Evolutionary conservation across 2,113 vertebrate species (phyloP), one percentile per base, ranked within the genome.

Genomic region (Clarias batrachus): DNA sequence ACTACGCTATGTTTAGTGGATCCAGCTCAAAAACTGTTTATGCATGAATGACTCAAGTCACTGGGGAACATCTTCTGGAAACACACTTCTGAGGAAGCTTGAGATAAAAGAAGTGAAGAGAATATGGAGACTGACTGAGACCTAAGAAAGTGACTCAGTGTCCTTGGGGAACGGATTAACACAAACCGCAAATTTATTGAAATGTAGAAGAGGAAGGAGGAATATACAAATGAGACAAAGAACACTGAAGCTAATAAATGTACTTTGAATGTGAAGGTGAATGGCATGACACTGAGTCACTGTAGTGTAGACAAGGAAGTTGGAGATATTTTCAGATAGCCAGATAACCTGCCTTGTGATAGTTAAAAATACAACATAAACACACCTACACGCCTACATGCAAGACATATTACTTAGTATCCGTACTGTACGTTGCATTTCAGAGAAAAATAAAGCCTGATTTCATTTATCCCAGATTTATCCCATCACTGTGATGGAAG

Each of bases 181-280:
- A 78, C 87, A 82, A 56, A 80, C 27, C 65, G 80, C 33, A 73
- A 60, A 48, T 48, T 12, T 87, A 82, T 79, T 79, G 73, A 78
- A 76, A 57, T 30, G 54, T 68, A 19, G 4, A 81, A 77, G 30
- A 59, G 25, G 27, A 77, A 59, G 48, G 11, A 77, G 9, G 48
- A 37, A 85, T 27, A 41, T 30, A 4, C 54, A n/a, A 7, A 66
- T n/a, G 13, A 80, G 27, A 57, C 5, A 77, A 52, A 66, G 16
- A 37, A 57, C 27, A 41, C 21, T 52, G 52, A 52, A 4, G 1
- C 21, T 0, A 74, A 48, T 9, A 33, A 79, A 33, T 79, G 33
- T 56, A 23, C 33, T 77, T 57, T 59, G 30, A 17, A 57, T 4
- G 25, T 30, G 2, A 59, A 57, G 0, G 13, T 59, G 2, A 14